These are phyloP conservation scores for Sphenodon punctatus DNA, from an alignment of 2,797 vertebrate species.

Conservation along the genomic window DNA sequence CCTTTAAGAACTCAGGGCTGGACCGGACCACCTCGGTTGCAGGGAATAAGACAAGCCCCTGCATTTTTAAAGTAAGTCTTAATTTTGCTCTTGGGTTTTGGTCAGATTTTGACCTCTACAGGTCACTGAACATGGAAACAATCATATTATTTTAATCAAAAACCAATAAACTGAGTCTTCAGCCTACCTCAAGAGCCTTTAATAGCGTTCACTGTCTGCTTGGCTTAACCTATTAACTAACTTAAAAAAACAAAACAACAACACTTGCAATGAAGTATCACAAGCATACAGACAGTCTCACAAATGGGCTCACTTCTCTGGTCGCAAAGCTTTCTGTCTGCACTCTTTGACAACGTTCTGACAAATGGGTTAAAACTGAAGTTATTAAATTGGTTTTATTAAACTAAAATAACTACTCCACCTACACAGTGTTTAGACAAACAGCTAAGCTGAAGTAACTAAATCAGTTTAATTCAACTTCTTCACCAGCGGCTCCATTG, in stretches of 20 bases:
- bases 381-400: too few species aligned
- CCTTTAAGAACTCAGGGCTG: too few species aligned
- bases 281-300: conserved; percentile 34
- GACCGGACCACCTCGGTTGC: too few species aligned
- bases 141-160: conserved; percentile 44
- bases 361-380: too few species aligned
- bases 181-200: neutral
- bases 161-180: conserved; percentile 41
- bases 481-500: too few species aligned
- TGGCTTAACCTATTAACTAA: too few species aligned
- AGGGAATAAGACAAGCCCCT: neutral
- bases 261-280: conserved; percentile 40
- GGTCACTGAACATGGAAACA: conserved; percentile 27
- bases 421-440: too few species aligned
- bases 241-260: too few species aligned
- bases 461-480: too few species aligned
- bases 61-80: neutral
- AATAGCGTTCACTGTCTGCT: conserved; percentile 30
- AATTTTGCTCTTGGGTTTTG: neutral
- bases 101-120: neutral
- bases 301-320: conserved; percentile 38
- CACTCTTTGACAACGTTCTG: too few species aligned
- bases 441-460: too few species aligned
- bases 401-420: too few species aligned
- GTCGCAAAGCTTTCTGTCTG: conserved; percentile 43